Percentiles rank a stretch among this genome's conserved stretches.
These are phyloP conservation scores for Drosophila austrosaltans DNA, from an alignment of 2,888 invertebrate species.

Conservation along the genomic window DNA sequence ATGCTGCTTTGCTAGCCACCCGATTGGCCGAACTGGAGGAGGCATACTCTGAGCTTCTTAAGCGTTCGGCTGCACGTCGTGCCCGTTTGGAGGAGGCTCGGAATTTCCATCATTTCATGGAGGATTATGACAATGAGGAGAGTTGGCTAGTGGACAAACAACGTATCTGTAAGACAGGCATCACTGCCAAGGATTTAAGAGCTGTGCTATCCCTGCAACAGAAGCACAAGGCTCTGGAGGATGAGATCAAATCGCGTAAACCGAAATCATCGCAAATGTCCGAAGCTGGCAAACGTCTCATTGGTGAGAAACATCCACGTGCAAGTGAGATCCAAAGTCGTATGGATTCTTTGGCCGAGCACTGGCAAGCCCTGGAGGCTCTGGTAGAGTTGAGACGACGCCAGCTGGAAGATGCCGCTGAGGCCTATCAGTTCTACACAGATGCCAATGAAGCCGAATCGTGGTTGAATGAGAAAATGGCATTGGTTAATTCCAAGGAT, in stretches of 20 bases:
- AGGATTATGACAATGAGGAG: conserved; percentile 99
- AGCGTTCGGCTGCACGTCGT: conserved; percentile 86
- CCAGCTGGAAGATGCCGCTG: conserved; percentile 93
- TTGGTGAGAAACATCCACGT: conserved; percentile 92
- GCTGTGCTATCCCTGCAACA: conserved; percentile 95
- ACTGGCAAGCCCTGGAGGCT: conserved; percentile 95
- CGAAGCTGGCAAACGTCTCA: conserved; percentile 88
- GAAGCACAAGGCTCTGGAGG: conserved; percentile 94
- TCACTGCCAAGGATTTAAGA: conserved; percentile 95
- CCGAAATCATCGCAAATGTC: conserved; percentile 89
- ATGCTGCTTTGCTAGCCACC: conserved; percentile 86
- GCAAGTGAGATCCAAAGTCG: conserved; percentile 92
- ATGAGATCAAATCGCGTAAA: conserved; percentile 91
- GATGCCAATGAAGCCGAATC: conserved; percentile 99
- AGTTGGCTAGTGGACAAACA: conserved; percentile 98
- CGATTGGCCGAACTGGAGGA: conserved; percentile 90
- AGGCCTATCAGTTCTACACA: conserved; percentile 98
- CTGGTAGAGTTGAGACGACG: conserved; percentile 89
- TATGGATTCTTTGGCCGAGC: conserved; percentile 90
- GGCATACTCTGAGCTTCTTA: conserved; percentile 88
- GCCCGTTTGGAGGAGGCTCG: conserved; percentile 95
- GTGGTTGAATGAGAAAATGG: conserved; percentile 98
- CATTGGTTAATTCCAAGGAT: conserved; percentile 94
- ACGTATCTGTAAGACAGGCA: conserved; percentile 95
- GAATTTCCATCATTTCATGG: conserved; percentile 96